phyloP scores from a whole-genome alignment of 1,140 invertebrate species.

The Drosophila saltans region DNA sequence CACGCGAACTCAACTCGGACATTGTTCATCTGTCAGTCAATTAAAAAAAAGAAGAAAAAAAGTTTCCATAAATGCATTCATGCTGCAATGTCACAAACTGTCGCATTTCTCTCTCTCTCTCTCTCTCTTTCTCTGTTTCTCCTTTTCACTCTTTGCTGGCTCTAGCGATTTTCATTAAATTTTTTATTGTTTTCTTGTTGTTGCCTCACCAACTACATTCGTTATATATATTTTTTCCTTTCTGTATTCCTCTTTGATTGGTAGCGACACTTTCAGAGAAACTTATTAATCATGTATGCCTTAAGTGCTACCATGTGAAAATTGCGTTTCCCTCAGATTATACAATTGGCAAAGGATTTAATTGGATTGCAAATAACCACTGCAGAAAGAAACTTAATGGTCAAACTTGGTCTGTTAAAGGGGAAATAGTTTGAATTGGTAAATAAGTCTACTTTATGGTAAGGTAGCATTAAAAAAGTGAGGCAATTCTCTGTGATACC shows the following conservation, averaged over 20 bases:
- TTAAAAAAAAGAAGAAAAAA: constrained; percentile 48
- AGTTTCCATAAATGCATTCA: constrained; percentile 64
- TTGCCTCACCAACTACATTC: background rate
- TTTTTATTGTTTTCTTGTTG: constrained; percentile 29
- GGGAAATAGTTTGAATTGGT: no score
- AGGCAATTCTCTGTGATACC: no score
- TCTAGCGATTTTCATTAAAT: constrained; percentile 45
- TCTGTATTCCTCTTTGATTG: constrained; percentile 4
- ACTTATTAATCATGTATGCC: constrained; percentile 10
- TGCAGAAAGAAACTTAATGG: background rate
- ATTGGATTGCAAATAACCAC: constrained; percentile 3
- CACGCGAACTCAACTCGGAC: background rate
- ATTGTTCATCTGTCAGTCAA: constrained; percentile 67
- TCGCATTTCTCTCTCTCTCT: constrained; percentile 12
- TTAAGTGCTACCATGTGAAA: constrained; percentile 11
- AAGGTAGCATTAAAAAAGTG: no score
- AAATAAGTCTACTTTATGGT: no score
- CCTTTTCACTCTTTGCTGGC: background rate
- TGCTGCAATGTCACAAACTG: constrained; percentile 28
- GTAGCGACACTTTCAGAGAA: constrained; percentile 4
- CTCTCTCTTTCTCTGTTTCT: constrained; percentile 21
- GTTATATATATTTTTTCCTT: background rate
- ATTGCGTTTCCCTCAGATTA: constrained; percentile 5
- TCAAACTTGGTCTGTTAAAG: background rate
- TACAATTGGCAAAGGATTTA: constrained; percentile 10